A percentile compares a stretch with the other conserved stretches of the same genome.
phyloP scores from a whole-genome alignment of 2,113 vertebrate genomes.

The Sander vitreus region DNA sequence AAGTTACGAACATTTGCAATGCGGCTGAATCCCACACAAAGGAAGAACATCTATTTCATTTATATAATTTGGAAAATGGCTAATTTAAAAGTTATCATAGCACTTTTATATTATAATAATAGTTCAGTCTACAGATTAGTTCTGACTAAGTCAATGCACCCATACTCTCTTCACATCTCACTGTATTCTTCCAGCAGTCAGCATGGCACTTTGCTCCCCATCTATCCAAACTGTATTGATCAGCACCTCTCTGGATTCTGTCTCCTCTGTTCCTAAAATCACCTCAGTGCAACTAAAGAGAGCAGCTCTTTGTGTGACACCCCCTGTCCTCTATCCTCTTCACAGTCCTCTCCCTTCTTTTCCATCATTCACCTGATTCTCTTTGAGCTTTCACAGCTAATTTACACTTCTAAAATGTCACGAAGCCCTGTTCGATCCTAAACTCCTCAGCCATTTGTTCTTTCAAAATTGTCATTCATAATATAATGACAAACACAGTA shows the following conservation, averaged over 20 bases:
- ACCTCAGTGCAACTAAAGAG: conserved; percentile 14
- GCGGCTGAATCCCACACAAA: background rate
- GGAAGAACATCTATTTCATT: background rate
- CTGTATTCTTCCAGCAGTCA: background rate
- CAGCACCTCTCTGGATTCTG: conserved; percentile 11
- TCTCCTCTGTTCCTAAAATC: conserved; percentile 21
- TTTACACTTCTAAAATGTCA: conserved; percentile 73
- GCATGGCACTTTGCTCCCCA: background rate
- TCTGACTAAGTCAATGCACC: background rate
- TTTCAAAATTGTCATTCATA: conserved; percentile 33
- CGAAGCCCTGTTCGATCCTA: conserved; percentile 2
- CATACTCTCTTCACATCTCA: background rate
- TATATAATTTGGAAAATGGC: background rate
- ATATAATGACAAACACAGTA: background rate
- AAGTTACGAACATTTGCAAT: background rate
- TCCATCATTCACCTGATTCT: conserved; percentile 17
- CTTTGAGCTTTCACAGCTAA: conserved; percentile 66
- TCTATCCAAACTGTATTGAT: conserved; percentile 10
- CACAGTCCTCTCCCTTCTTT: conserved; percentile 12
- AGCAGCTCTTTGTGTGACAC: conserved; percentile 51
- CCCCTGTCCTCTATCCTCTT: conserved; percentile 58
- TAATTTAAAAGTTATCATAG: background rate
- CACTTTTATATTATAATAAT: background rate
- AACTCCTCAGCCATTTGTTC: background rate
- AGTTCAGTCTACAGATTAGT: background rate